A percentile compares a stretch with the other conserved stretches of the same genome.
Evolutionary conservation across 1,140 invertebrate genomes (phyloP).

Genomic region (Maconellicoccus hirsutus): DNA sequence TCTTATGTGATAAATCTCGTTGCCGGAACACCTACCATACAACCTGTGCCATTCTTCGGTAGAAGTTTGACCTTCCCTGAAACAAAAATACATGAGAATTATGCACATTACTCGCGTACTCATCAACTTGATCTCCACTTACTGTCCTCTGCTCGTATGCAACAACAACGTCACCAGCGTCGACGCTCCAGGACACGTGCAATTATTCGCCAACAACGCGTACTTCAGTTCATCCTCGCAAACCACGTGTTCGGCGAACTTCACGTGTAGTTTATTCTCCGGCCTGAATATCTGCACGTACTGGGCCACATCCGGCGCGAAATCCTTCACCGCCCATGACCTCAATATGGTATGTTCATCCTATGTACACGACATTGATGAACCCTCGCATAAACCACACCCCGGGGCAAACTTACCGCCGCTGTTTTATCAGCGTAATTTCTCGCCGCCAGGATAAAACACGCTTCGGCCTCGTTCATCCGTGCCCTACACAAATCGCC

Average conservation of each 20-base stretch:
- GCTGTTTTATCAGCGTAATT: conserved; percentile 96
- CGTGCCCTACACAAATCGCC: conserved; percentile 82
- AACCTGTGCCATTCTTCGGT: conserved; percentile 93
- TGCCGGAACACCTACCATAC: conserved; percentile 94
- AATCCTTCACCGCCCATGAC: conserved; percentile 97
- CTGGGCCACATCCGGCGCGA: conserved; percentile 87
- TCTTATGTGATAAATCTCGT: conserved; percentile 96
- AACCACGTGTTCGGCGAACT: conserved; percentile 94
- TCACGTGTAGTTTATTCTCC: conserved; percentile 96
- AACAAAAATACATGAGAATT: conserved; percentile 13
- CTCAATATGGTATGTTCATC: conserved; percentile 94
- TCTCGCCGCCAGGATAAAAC: conserved; percentile 85
- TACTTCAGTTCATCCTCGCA: conserved; percentile 98
- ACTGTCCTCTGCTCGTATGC: conserved; percentile 93
- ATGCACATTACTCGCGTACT: background rate
- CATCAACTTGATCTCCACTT: no score
- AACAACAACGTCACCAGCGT: conserved; percentile 88
- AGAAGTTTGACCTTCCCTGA: conserved; percentile 90
- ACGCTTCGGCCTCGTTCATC: conserved; percentile 93
- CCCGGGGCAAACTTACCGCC: conserved; percentile 46
- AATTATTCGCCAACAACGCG: conserved; percentile 91
- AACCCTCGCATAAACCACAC: background rate
- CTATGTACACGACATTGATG: no score
- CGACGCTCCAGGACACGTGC: conserved; percentile 91
- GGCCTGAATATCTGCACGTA: conserved; percentile 97